Percentiles rank a stretch among this genome's conserved stretches.
Conservation (phyloP, 1,140 invertebrate species). For the Carcinoscorpius rotundicauda region DNA sequence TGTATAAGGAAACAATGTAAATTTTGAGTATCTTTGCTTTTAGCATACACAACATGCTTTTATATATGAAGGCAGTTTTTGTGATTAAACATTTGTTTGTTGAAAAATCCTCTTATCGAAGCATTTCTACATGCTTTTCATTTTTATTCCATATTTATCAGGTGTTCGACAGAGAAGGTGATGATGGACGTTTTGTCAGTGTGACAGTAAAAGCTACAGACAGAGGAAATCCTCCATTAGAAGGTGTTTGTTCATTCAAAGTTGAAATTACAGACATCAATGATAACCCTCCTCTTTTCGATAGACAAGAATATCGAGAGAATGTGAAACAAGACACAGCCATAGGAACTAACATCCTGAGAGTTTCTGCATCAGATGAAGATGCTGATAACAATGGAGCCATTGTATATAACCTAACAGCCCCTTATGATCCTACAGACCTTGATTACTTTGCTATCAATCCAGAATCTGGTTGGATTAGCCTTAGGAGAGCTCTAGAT, state of each 20-base stretch:
- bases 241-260: conserved; percentile 88
- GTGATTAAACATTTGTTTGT: too few relatives aligned
- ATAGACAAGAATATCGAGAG: conserved; percentile 89
- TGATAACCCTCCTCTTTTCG: conserved; percentile 80
- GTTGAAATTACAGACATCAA: conserved; percentile 93
- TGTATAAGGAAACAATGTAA: too few relatives aligned
- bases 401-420: conserved; percentile 52
- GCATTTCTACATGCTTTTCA: too few relatives aligned
- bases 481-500: conserved; percentile 81
- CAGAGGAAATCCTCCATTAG: conserved; percentile 81
- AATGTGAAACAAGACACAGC: conserved; percentile 93
- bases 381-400: conserved; percentile 85
- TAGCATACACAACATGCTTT: too few relatives aligned
- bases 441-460: conserved; percentile 91
- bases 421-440: conserved; percentile 71
- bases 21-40: too few relatives aligned
- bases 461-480: conserved; percentile 90
- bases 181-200: conserved; percentile 88
- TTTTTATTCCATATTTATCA: not conserved
- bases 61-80: too few relatives aligned
- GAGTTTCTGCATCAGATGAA: conserved; percentile 85
- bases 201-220: conserved; percentile 91
- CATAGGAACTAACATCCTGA: conserved; percentile 81
- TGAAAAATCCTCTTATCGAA: too few relatives aligned
- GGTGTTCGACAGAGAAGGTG: conserved; percentile 85